A percentile compares a stretch with the other conserved stretches of the same genome.
phyloP scores from a whole-genome alignment of 2,888 invertebrate species.

The Nomada goodeniana region DNA sequence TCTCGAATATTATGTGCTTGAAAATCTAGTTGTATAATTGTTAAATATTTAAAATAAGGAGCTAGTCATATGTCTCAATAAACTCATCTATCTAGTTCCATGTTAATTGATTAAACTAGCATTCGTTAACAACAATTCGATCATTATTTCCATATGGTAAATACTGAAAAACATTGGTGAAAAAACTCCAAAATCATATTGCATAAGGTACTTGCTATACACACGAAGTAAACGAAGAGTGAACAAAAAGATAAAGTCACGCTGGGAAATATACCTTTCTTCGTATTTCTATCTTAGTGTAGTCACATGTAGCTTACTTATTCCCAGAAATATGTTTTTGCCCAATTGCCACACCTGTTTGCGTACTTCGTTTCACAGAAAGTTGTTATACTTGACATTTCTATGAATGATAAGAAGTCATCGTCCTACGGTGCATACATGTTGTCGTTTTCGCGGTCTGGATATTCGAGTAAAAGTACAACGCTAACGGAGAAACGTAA shows the following conservation, averaged over 20 bases:
- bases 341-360: neutral
- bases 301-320: neutral
- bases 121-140: neutral
- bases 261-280: neutral
- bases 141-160: neutral
- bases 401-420: conserved; percentile 13
- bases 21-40: neutral
- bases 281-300: neutral
- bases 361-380: neutral
- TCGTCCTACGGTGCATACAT: neutral
- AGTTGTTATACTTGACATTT: neutral
- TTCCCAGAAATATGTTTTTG: neutral
- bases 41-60: neutral
- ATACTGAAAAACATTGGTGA: neutral
- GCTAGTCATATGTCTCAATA: neutral
- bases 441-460: neutral
- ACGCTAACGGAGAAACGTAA: too few relatives aligned
- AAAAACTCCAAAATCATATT: neutral
- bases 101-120: neutral
- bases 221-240: neutral
- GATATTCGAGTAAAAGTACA: neutral
- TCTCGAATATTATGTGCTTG: neutral
- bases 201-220: neutral
- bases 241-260: conserved; percentile 31
- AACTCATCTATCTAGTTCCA: too few relatives aligned